Evolutionary conservation across 2,797 vertebrate species (phyloP).

Genomic region (Argya squamiceps): DNA sequence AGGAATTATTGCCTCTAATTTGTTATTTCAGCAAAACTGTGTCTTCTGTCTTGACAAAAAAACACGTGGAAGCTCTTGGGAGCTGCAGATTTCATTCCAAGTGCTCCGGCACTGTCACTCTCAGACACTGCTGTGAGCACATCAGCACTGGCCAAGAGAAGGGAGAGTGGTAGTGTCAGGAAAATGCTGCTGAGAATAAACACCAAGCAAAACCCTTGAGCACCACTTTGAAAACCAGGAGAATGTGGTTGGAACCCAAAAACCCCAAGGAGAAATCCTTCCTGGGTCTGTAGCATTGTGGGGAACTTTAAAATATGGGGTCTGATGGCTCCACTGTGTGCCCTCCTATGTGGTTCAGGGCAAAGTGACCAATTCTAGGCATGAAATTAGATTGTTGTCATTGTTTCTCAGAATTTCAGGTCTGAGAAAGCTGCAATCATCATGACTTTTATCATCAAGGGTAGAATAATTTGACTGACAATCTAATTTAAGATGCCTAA

Average conservation of each 20-base stretch:
- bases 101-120: background rate
- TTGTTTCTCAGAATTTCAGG: background rate
- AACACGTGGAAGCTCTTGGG: background rate
- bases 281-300: background rate
- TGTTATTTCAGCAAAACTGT: background rate
- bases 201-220: background rate
- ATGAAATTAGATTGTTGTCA: background rate
- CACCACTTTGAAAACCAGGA: background rate
- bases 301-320: fast-evolving
- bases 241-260: background rate
- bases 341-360: background rate
- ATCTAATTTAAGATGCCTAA: background rate
- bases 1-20: background rate
- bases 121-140: background rate
- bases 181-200: background rate
- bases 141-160: background rate
- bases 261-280: background rate
- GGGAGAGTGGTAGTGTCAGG: background rate
- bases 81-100: background rate
- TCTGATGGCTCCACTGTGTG: background rate
- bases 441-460: background rate
- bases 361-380: background rate
- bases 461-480: background rate
- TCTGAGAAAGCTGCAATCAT: background rate
- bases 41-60: background rate